phyloP scores from a whole-genome alignment of 1,140 invertebrate genomes.

The Lerema accius region DNA sequence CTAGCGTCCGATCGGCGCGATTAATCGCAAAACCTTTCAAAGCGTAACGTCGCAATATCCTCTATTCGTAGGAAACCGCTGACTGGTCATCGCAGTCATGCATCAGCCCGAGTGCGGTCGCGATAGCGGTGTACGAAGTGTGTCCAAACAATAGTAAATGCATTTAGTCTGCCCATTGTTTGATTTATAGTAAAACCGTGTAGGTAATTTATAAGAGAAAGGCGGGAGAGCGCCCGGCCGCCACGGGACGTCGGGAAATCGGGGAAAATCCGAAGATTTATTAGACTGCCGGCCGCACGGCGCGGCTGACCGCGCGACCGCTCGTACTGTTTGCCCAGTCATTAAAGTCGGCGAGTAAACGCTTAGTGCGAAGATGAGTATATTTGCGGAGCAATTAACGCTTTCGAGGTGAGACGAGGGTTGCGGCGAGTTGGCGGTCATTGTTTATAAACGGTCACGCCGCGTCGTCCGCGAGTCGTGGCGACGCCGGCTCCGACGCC shows the following conservation, averaged over 20 bases:
- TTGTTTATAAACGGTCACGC: conserved; percentile 57
- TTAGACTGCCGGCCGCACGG: conserved; percentile 56
- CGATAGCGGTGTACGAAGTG: conserved; percentile 60
- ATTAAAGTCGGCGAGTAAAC: conserved; percentile 77
- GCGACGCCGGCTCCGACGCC: too few species aligned
- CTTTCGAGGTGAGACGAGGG: conserved; percentile 70
- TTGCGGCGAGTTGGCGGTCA: conserved; percentile 49
- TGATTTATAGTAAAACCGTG: conserved; percentile 77
- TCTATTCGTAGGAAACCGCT: conserved; percentile 59
- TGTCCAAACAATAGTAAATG: conserved; percentile 78
- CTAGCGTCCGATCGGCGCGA: conserved; percentile 43
- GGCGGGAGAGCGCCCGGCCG: conserved; percentile 53
- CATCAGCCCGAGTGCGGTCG: conserved; percentile 49
- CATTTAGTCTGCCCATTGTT: conserved; percentile 74
- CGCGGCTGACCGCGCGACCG: conserved; percentile 61
- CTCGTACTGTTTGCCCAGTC: conserved; percentile 72
- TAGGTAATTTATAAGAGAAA: conserved; percentile 79
- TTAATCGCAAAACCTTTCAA: conserved; percentile 54
- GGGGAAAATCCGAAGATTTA: conserved; percentile 78
- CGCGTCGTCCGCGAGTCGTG: conserved; percentile 35
- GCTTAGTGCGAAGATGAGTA: conserved; percentile 76
- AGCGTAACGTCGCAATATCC: conserved; percentile 63
- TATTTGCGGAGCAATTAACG: conserved; percentile 80
- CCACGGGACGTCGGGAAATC: conserved; percentile 71
- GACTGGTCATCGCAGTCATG: conserved; percentile 45